phyloP scores from a whole-genome alignment of 2,797 vertebrate genomes.

The Ctenopoma multispine region DNA sequence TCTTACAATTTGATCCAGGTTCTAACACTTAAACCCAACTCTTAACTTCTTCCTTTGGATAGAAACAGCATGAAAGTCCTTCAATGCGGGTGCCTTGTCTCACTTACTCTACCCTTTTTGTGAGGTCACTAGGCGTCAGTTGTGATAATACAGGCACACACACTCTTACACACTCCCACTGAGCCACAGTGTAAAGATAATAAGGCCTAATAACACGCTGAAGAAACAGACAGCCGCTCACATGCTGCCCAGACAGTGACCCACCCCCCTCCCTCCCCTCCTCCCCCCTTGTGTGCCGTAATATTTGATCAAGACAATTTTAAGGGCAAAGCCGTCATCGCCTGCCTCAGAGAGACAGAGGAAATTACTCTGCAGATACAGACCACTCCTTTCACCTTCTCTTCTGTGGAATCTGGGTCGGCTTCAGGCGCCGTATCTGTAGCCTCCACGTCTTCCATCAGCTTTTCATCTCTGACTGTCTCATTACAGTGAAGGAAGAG shows the following conservation, averaged over 20 bases:
- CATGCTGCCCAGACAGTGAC: slow-evolving; percentile 39
- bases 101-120: neutral
- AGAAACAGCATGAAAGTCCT: slow-evolving; percentile 3
- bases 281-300: slow-evolving; percentile 2
- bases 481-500: slow-evolving; percentile 1
- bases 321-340: slow-evolving; percentile 52
- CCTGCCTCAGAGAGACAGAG: slow-evolving; percentile 31
- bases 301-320: slow-evolving; percentile 40
- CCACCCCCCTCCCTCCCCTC: neutral
- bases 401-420: slow-evolving; percentile 56
- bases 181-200: slow-evolving; percentile 18
- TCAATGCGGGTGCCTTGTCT: neutral
- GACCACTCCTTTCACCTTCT: slow-evolving; percentile 44
- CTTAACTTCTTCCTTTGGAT: neutral
- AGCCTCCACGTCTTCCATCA: slow-evolving; percentile 1
- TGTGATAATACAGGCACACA: neutral
- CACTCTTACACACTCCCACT: neutral
- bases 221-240: slow-evolving; percentile 17
- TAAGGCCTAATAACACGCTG: slow-evolving; percentile 25
- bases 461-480: slow-evolving; percentile 2
- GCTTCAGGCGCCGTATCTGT: slow-evolving; percentile 12
- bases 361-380: slow-evolving; percentile 58
- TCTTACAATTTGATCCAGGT: neutral
- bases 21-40: neutral
- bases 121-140: slow-evolving; percentile 4